Evolutionary conservation across 1,140 invertebrate genomes (phyloP), one percentile per base, ranked within the genome.

Genomic region (Drosophila malerkotliana): DNA sequence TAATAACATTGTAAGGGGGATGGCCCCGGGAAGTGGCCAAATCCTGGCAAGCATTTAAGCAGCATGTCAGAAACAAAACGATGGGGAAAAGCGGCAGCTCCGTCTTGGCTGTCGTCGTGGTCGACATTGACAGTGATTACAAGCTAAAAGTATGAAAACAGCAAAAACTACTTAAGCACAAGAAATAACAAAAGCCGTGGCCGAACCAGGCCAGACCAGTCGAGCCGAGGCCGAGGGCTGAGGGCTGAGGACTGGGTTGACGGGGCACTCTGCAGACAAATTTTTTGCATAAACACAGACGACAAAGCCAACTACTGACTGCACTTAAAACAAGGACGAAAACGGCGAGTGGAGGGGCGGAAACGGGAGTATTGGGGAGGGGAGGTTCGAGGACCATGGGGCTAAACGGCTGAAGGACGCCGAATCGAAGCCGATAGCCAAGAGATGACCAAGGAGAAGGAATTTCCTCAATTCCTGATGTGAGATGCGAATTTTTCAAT

Each of bases 41-140:
- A 88, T 88, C 84, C 88, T 88, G 83, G 74, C 63, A 88, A 87
- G 79, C 82, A 87, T 87, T 87, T 87, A 87, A 87, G 82, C 83
- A 88, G 82, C 82, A 87, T 87, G 82, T 88, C 82, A 85, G 66
- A 79, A 87, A 82, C 82, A 90, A 90, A 79, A 88, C 72, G 61
- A 72, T 49, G 48, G 64, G 41, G 53, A 62, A 62, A 76, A 82
- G 61, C 72, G 57, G 26, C 24, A 9, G 30, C 49, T 12, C 58
- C 41, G 60, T 49, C 52, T 52, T 32, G 56, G 66, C 77, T 64
- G 51, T 55, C 32, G 64, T 55, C 63, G 67, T 71, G 72, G 75
- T 58, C 84, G 83, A 90, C 87, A 87, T 90, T 90, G 87, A 90
- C 87, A 90, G 87, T 90, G 87, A 90, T 90, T 90, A 90, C 87